phyloP scores from a whole-genome alignment of 2,888 invertebrate genomes.

The Eristalinus sepulchralis region DNA sequence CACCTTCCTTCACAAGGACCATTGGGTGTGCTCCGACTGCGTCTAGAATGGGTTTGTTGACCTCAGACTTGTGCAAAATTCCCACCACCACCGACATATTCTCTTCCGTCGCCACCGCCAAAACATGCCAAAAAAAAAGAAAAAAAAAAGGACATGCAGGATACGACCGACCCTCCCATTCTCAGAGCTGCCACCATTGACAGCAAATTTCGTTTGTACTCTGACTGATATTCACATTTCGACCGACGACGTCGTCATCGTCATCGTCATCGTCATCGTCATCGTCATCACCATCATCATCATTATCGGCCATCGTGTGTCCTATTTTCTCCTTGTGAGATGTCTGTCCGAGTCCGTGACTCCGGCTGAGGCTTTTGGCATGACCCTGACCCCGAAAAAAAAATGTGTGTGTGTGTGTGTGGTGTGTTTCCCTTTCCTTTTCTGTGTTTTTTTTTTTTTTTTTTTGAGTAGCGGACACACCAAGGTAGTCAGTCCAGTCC shows the following conservation, averaged over 20 bases:
- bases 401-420: too few relatives aligned
- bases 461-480: slow-evolving; percentile 39
- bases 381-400: slow-evolving; percentile 67
- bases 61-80: slow-evolving; percentile 21
- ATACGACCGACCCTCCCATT: slow-evolving; percentile 3
- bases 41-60: slow-evolving; percentile 53
- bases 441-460: not conserved
- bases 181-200: not conserved
- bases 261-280: not conserved
- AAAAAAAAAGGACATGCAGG: slow-evolving; percentile 24
- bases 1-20: not conserved
- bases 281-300: slow-evolving; percentile 6
- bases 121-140: slow-evolving; percentile 44
- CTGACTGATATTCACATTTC: slow-evolving; percentile 47
- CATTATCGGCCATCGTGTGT: slow-evolving; percentile 48
- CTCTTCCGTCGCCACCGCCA: not conserved
- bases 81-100: not conserved
- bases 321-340: slow-evolving; percentile 19
- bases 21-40: too few relatives aligned
- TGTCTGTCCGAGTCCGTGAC: slow-evolving; percentile 18
- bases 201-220: slow-evolving; percentile 10
- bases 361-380: slow-evolving; percentile 42
- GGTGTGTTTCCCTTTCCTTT: slow-evolving; percentile 12
- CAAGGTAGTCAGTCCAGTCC: slow-evolving; percentile 20
- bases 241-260: slow-evolving; percentile 19